Conservation (phyloP, 2,888 invertebrate genomes). For the Calameuta filiformis region DNA sequence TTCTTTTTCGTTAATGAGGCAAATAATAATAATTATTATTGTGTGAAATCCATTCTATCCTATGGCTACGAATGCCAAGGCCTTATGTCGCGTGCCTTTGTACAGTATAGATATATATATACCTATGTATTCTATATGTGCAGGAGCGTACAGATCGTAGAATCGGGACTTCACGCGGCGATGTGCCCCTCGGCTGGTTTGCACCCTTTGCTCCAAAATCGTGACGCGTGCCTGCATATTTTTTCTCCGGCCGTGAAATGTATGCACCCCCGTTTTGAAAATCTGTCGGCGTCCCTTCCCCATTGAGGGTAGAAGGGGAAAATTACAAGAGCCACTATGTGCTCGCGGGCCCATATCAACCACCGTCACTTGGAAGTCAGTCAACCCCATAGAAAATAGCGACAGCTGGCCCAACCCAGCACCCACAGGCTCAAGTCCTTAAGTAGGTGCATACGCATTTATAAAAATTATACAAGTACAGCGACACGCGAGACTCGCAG, state of each 20-base stretch:
- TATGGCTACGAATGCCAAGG: conserved; percentile 11
- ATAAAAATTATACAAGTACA: neutral
- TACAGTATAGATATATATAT: neutral
- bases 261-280: conserved; percentile 5
- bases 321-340: neutral
- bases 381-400: neutral
- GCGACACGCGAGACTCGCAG: neutral
- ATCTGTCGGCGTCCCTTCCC: neutral
- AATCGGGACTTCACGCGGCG: neutral
- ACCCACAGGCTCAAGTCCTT: neutral
- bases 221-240: conserved; percentile 31
- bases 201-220: conserved; percentile 33
- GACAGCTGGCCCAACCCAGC: neutral
- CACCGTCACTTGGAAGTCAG: conserved; percentile 2
- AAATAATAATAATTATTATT: neutral
- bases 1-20: neutral
- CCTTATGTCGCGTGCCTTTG: conserved; percentile 29
- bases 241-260: conserved; percentile 8
- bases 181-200: conserved; percentile 11
- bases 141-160: conserved; percentile 8
- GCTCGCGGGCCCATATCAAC: conserved; percentile 2
- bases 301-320: neutral
- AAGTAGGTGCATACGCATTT: neutral
- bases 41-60: neutral
- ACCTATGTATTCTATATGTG: neutral